These are phyloP conservation scores for Borostomias antarcticus DNA, from an alignment of 2,797 vertebrate genomes.

Conservation along the genomic window DNA sequence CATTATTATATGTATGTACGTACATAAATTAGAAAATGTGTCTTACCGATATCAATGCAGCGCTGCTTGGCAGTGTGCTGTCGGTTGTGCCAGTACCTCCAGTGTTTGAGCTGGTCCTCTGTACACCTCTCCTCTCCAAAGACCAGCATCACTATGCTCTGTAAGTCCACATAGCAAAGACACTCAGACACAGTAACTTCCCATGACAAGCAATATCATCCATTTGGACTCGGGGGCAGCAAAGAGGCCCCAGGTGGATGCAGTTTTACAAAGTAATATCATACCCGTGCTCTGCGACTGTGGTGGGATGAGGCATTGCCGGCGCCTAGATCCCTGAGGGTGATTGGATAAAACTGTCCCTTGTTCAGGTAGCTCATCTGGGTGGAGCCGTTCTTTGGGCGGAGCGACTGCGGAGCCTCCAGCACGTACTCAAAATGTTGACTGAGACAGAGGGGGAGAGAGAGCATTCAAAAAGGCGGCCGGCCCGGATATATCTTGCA, in stretches of 20 bases:
- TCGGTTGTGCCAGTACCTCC: slow-evolving; percentile 87
- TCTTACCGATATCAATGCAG: slow-evolving; percentile 86
- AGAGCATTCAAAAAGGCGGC: no score
- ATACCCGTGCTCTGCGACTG: slow-evolving; percentile 84
- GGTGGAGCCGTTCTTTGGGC: slow-evolving; percentile 82
- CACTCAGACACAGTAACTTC: background rate
- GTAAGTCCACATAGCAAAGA: background rate
- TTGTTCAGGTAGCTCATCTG: slow-evolving; percentile 88
- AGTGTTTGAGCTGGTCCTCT: slow-evolving; percentile 84
- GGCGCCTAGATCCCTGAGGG: slow-evolving; percentile 75
- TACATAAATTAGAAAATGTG: background rate
- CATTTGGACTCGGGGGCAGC: background rate
- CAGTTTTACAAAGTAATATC: slow-evolving; percentile 31
- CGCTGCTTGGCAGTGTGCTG: slow-evolving; percentile 87
- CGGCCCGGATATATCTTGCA: no score
- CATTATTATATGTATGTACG: background rate
- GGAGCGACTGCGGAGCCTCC: slow-evolving; percentile 84
- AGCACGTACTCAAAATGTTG: slow-evolving; percentile 84
- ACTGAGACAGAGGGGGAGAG: slow-evolving; percentile 46
- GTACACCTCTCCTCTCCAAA: slow-evolving; percentile 86
- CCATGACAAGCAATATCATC: background rate
- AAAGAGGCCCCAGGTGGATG: background rate
- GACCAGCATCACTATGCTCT: slow-evolving; percentile 70
- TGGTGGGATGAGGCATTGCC: slow-evolving; percentile 78
- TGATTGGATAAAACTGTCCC: slow-evolving; percentile 86